Conservation (phyloP, 2,888 invertebrate genomes). For the Deroplatys truncata region DNA sequence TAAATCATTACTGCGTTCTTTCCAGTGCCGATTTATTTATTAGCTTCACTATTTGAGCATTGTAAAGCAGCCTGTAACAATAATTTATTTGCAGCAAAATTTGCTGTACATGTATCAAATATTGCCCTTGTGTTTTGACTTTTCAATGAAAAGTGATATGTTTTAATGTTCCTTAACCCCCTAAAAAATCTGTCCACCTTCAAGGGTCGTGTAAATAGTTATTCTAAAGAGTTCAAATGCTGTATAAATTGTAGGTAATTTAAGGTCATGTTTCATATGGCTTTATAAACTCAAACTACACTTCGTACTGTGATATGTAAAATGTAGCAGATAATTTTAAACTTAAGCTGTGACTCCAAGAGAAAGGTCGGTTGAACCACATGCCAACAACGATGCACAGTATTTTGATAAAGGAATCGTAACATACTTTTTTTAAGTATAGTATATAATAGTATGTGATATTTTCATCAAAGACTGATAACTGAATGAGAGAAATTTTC, state of each 20-base stretch:
- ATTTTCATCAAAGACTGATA: conserved; percentile 52
- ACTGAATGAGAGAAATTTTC: conserved; percentile 34
- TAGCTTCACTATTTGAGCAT: conserved; percentile 18
- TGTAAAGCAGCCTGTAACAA: conserved; percentile 1
- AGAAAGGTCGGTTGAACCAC: conserved; percentile 33
- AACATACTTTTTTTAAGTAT: conserved; percentile 29
- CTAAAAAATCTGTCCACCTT: conserved; percentile 36
- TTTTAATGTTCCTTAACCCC: conserved; percentile 34
- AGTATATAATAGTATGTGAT: conserved; percentile 43
- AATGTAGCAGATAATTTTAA: conserved; percentile 40
- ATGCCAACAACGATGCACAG: conserved; percentile 31
- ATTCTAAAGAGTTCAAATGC: conserved; percentile 33
- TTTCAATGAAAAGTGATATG: conserved; percentile 24
- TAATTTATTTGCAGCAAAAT: conserved; percentile 16
- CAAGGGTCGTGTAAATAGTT: conserved; percentile 36
- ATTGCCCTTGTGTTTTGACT: conserved; percentile 16
- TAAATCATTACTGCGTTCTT: conserved; percentile 26
- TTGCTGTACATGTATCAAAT: neutral
- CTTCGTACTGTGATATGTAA: conserved; percentile 49
- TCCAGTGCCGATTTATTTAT: conserved; percentile 29
- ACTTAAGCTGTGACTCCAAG: conserved; percentile 32
- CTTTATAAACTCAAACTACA: conserved; percentile 29
- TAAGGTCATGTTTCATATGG: conserved; percentile 17
- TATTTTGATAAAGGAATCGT: conserved; percentile 31
- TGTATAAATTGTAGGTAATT: conserved; percentile 34